Percentiles rank a stretch among this genome's conserved stretches.
Evolutionary conservation across 2,113 vertebrate genomes (phyloP).

Genomic region (Heloderma charlesbogerti): DNA sequence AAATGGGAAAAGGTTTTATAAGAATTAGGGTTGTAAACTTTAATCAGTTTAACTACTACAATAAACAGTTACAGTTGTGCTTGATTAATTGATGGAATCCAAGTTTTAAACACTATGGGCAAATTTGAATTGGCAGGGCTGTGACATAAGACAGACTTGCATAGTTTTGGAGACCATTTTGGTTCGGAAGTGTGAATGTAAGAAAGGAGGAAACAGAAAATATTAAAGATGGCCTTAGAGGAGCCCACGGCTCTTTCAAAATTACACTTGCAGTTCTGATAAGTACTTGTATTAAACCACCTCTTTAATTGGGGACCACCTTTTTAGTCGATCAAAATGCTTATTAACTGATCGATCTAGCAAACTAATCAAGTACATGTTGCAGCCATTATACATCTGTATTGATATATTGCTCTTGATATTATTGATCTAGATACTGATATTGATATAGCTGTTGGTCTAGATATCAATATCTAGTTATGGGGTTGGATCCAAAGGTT

Average conservation of each 20-base stretch:
- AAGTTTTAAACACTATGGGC: not conserved
- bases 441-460: too few species aligned
- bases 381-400: too few species aligned
- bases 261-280: not conserved
- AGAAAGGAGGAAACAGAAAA: not conserved
- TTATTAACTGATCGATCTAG: too few species aligned
- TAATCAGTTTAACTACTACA: not conserved
- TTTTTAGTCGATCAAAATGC: too few species aligned
- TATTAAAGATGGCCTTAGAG: not conserved
- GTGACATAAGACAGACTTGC: not conserved
- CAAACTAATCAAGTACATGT: too few species aligned
- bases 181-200: not conserved
- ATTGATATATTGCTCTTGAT: too few species aligned
- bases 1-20: not conserved
- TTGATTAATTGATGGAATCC: not conserved
- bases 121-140: not conserved
- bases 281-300: not conserved
- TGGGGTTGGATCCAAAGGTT: too few species aligned
- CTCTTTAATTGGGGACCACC: too few species aligned
- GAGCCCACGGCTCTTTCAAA: not conserved
- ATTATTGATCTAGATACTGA: too few species aligned
- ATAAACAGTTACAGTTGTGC: not conserved
- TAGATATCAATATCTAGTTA: too few species aligned
- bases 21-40: conserved; percentile 3
- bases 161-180: too few species aligned